Evolutionary conservation across 2,888 invertebrate species (phyloP).

Genomic region (Meteorus colon): DNA sequence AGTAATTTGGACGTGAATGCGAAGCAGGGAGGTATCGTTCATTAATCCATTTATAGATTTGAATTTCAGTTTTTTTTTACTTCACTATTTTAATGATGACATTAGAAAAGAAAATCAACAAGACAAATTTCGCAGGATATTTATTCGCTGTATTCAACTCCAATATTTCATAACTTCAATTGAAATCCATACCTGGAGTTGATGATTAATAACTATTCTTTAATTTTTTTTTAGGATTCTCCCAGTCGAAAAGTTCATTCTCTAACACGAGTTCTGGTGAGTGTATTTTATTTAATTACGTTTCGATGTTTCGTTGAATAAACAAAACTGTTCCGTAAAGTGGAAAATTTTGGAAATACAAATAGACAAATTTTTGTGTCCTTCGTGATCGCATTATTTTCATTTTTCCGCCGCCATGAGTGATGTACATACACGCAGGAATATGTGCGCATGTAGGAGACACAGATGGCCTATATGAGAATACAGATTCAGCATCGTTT

Average conservation of each 20-base stretch:
- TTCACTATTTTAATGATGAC: background rate
- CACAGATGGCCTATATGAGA: conserved; percentile 15
- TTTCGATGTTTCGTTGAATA: conserved; percentile 1
- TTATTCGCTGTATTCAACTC: too few species aligned
- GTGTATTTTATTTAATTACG: conserved; percentile 40
- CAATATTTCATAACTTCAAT: too few species aligned
- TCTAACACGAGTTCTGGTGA: conserved; percentile 68
- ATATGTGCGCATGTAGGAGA: background rate
- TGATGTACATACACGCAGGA: background rate
- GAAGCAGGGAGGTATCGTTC: background rate
- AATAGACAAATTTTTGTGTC: background rate
- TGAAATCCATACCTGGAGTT: too few species aligned
- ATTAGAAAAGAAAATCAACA: too few species aligned
- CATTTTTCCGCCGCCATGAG: conserved; percentile 4
- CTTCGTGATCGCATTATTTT: conserved; percentile 13
- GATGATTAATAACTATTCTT: conserved; percentile 6
- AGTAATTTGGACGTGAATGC: background rate
- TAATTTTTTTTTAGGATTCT: conserved; percentile 63
- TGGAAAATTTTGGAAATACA: background rate
- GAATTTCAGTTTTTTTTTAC: background rate
- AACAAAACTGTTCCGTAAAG: background rate
- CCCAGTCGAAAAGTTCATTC: conserved; percentile 68
- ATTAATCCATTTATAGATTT: background rate
- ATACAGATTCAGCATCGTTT: conserved; percentile 26
- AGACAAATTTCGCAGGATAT: too few species aligned